phyloP scores from a whole-genome alignment of 2,888 invertebrate genomes.

The Smittia aterrima region DNA sequence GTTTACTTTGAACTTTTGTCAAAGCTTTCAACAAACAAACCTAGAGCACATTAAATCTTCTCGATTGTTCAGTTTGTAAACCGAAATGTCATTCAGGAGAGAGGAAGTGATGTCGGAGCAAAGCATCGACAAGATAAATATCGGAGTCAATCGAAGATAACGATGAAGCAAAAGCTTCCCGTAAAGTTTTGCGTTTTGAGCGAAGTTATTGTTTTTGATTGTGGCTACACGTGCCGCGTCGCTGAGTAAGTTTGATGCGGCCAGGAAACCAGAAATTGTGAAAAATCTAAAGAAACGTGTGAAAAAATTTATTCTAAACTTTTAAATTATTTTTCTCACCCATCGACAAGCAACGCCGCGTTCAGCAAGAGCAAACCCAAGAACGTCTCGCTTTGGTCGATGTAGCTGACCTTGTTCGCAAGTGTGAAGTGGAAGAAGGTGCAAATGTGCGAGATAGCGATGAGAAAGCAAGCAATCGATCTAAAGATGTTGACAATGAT shows the following conservation, averaged over 20 bases:
- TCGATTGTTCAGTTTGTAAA: not conserved
- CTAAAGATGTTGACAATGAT: not conserved
- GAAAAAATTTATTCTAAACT: too few species aligned
- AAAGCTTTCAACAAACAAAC: not conserved
- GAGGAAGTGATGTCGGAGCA: not conserved
- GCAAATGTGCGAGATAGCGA: not conserved
- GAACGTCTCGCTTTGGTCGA: not conserved
- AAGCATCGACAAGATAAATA: not conserved
- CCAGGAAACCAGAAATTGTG: slow-evolving; percentile 31
- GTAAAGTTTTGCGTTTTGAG: slow-evolving; percentile 36
- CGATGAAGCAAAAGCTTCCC: slow-evolving; percentile 30
- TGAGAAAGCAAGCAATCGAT: not conserved
- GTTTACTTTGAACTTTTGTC: not conserved
- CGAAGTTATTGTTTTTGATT: slow-evolving; percentile 26
- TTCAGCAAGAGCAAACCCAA: not conserved
- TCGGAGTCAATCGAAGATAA: slow-evolving; percentile 41
- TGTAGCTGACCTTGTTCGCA: not conserved
- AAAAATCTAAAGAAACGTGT: slow-evolving; percentile 9
- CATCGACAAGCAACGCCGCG: slow-evolving; percentile 17
- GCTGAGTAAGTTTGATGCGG: slow-evolving; percentile 40
- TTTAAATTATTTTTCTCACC: not conserved
- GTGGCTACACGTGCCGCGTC: slow-evolving; percentile 20
- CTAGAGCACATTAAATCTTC: not conserved
- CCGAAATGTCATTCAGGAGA: not conserved
- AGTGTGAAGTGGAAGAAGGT: not conserved